Base-by-base conservation (phyloP, 2,797 vertebrate genomes). In the Furcifer pardalis region DNA sequence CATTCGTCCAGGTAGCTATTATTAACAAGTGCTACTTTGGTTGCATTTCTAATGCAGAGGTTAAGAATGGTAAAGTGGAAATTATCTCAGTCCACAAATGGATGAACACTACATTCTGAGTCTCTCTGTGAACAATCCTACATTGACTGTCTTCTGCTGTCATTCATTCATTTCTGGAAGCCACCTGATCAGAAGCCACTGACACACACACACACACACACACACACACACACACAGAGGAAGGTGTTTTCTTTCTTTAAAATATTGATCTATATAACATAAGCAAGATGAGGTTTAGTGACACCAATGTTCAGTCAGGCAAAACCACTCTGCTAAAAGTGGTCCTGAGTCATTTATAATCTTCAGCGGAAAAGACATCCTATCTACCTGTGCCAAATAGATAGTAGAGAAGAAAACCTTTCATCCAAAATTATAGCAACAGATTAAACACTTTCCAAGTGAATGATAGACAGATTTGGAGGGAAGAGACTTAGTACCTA, bases 351-450 rank as follows among this genome's bases (percentile, higher is more conserved):
- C 46, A 7, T 79, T 69, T 4, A 5, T 42, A 77, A 82, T n/a
- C 60, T 35, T 79, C 6, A 73, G 84, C 25, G 25, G 65, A 88
- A 75, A 30, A 56, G 66, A 0, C 0, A 60, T 2, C 15, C 8
- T 0, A 40, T 0, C 74, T 71, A 79, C 12, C 77, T 77, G 73
- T 7, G 59, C 5, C 62, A 52, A 7, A 0, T 3, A 13, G 85
- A 81, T 83, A 42, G 65, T 59, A 42, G 27, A 27, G n/a, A 32
- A 52, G 7, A 44, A 71, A 10, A 30, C 0, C 13, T 0, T 37
- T 63, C 44, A 77, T 84, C 81, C 40, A 77, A 90, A 88, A 84
- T 8, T 68, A 0, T 9, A 72, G 6, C 42, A 12, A 82, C n/a
- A 0, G 23, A 21, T 77, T 52, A 80, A 83, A 83, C 5, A 59